These are phyloP conservation scores for Tetragonisca angustula DNA, from an alignment of 2,888 invertebrate species.

Conservation along the genomic window DNA sequence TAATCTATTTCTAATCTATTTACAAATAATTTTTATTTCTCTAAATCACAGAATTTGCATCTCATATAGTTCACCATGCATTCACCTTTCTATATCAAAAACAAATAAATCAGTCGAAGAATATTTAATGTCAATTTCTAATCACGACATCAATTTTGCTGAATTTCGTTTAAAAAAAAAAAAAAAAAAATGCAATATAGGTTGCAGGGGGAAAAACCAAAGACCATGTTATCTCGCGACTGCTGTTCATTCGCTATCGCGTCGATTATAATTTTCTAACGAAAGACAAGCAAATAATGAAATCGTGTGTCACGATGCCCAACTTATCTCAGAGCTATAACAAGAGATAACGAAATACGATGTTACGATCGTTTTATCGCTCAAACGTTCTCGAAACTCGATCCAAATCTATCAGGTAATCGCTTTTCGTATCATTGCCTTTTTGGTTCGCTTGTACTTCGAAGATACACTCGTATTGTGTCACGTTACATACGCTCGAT, in stretches of 20 bases:
- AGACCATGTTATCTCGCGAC: neutral
- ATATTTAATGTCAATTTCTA: neutral
- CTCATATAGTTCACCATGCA: too few relatives aligned
- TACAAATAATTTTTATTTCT: too few relatives aligned
- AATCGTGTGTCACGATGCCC: neutral
- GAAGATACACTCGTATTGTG: constrained; percentile 8
- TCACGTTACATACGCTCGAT: constrained; percentile 27
- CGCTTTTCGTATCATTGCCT: neutral
- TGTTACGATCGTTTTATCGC: constrained; percentile 32
- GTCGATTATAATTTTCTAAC: constrained; percentile 1
- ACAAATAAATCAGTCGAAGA: neutral
- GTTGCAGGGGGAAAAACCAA: neutral
- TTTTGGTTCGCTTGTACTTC: neutral
- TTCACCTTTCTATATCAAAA: neutral
- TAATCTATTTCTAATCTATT: neutral
- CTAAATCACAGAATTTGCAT: neutral
- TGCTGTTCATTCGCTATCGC: neutral
- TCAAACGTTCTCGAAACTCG: constrained; percentile 29
- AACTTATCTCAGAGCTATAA: constrained; percentile 17
- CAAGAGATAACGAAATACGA: constrained; percentile 38
- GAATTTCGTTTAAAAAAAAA: neutral
- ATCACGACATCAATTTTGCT: neutral
- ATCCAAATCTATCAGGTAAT: constrained; percentile 35
- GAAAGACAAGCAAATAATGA: neutral
- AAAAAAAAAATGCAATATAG: neutral